Evolutionary conservation across 2,888 invertebrate genomes (phyloP).

Genomic region (Leptinotarsa haldemani): DNA sequence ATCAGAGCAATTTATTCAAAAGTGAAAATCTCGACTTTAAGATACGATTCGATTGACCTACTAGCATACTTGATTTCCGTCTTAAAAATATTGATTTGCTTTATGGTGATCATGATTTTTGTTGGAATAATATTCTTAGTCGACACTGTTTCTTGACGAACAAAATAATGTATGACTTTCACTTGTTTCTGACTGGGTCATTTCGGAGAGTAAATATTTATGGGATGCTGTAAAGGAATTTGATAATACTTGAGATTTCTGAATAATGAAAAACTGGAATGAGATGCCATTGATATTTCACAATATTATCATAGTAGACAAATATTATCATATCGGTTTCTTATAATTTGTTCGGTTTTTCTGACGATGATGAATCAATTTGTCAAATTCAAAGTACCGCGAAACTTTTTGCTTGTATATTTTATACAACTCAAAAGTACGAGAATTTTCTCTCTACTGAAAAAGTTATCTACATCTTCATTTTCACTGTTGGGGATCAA

Average conservation of each 20-base stretch:
- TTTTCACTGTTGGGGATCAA: too few species aligned
- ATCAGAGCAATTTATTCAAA: slow-evolving; percentile 17
- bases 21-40: slow-evolving; percentile 18
- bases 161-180: slow-evolving; percentile 4
- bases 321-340: too few species aligned
- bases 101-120: slow-evolving; percentile 9
- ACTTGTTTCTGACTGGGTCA: slow-evolving; percentile 6
- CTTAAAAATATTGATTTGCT: slow-evolving; percentile 13
- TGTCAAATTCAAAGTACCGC: too few species aligned
- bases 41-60: slow-evolving; percentile 17
- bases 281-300: too few species aligned
- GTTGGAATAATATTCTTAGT: slow-evolving; percentile 6
- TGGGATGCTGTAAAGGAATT: background rate
- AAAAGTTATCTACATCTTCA: too few species aligned
- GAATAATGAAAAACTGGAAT: background rate
- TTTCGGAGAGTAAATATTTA: background rate
- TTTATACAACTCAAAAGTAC: too few species aligned
- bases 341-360: too few species aligned
- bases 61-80: slow-evolving; percentile 21
- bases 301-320: too few species aligned
- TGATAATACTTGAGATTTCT: background rate
- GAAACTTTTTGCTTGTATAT: too few species aligned
- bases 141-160: slow-evolving; percentile 18
- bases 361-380: too few species aligned
- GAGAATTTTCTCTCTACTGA: too few species aligned